phyloP scores from a whole-genome alignment of 2,113 vertebrate species.

The Ameiurus melas region DNA sequence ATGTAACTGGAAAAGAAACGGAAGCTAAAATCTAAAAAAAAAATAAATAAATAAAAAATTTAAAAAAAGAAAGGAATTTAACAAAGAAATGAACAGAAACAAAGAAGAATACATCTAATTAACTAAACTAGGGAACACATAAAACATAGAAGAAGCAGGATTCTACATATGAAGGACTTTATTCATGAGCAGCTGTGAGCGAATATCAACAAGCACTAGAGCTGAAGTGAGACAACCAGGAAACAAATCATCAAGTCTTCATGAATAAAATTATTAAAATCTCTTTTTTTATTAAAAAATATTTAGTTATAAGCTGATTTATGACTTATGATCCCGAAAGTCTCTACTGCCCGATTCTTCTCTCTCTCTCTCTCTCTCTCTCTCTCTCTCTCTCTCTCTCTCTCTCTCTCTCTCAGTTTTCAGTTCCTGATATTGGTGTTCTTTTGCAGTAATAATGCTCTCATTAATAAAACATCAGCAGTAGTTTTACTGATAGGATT shows the following conservation, averaged over 20 bases:
- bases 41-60: too few relatives aligned
- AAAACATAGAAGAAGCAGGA: background rate
- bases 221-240: background rate
- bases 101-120: background rate
- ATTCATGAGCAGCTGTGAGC: conserved; percentile 10
- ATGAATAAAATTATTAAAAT: conserved; percentile 4
- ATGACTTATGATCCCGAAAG: background rate
- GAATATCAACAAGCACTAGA: background rate
- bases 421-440: background rate
- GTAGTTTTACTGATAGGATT: background rate
- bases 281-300: background rate
- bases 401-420: too few relatives aligned
- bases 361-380: background rate
- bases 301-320: background rate
- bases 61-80: background rate
- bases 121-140: background rate
- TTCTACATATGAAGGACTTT: background rate
- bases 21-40: too few relatives aligned
- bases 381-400: too few relatives aligned
- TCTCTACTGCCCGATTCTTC: background rate
- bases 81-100: background rate
- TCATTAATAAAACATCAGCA: background rate
- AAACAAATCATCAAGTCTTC: conserved; percentile 2
- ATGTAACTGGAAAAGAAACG: background rate
- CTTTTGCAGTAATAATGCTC: background rate